Evolutionary conservation across 2,113 vertebrate species (phyloP).

Genomic region (Euleptes europaea): DNA sequence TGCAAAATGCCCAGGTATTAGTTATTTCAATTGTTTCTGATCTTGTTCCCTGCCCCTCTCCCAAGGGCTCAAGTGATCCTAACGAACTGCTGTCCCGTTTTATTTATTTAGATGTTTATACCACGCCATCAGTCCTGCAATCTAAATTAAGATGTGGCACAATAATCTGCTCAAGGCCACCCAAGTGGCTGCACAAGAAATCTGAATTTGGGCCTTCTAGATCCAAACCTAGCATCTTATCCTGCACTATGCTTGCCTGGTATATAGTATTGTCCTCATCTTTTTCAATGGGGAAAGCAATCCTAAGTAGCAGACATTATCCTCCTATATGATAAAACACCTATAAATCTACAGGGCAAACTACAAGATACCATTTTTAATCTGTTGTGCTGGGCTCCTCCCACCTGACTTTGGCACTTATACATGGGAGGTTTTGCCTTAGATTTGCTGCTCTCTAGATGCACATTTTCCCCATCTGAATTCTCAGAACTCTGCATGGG

Average conservation of each 20-base stretch:
- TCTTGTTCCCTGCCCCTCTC: background rate
- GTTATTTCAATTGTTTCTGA: background rate
- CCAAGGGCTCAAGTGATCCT: background rate
- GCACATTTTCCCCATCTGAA: too few relatives aligned
- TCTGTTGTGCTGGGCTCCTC: too few relatives aligned
- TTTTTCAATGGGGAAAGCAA: background rate
- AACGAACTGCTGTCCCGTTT: too few relatives aligned
- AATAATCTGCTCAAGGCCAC: background rate
- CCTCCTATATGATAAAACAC: background rate
- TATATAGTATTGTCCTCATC: background rate
- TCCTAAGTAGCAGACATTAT: background rate
- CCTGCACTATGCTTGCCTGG: too few relatives aligned
- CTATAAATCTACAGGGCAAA: too few relatives aligned
- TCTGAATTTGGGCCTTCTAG: background rate
- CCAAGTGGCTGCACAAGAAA: background rate
- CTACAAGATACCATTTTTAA: too few relatives aligned
- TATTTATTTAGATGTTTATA: background rate
- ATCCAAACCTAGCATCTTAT: background rate
- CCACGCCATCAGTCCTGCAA: background rate
- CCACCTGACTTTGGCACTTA: too few relatives aligned
- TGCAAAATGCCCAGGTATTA: background rate
- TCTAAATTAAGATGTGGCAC: too few relatives aligned
- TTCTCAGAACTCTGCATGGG: too few relatives aligned
- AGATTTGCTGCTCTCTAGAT: too few relatives aligned
- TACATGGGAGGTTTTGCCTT: too few relatives aligned